Evolutionary conservation across 2,888 invertebrate genomes (phyloP).

Genomic region (Neuroscelio doddi): DNA sequence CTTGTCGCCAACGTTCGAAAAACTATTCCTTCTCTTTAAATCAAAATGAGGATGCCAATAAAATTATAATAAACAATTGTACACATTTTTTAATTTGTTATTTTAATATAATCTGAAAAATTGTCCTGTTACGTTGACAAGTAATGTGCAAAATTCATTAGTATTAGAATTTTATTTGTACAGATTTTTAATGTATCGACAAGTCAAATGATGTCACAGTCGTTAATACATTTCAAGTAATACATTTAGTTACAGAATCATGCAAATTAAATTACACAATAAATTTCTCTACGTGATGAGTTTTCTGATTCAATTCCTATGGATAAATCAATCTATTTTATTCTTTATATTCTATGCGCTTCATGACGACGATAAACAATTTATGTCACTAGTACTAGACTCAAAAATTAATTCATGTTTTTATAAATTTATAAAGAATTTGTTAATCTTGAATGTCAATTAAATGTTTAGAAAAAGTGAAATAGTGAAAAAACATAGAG

Average conservation of each 20-base stretch:
- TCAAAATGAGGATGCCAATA: too few relatives aligned
- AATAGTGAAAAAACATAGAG: too few relatives aligned
- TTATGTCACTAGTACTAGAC: too few relatives aligned
- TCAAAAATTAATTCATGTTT: too few relatives aligned
- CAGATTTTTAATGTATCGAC: background rate
- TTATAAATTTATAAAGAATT: too few relatives aligned
- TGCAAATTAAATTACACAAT: slow-evolving; percentile 15
- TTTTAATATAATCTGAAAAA: too few relatives aligned
- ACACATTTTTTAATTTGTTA: too few relatives aligned
- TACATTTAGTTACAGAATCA: slow-evolving; percentile 19
- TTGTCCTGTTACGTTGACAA: background rate
- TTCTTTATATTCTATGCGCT: slow-evolving; percentile 16
- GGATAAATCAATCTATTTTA: slow-evolving; percentile 10
- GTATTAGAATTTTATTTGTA: slow-evolving; percentile 5
- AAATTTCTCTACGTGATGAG: slow-evolving; percentile 5
- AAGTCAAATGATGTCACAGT: slow-evolving; percentile 19
- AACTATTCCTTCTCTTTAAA: too few relatives aligned
- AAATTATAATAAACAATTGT: too few relatives aligned
- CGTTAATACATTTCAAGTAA: slow-evolving; percentile 1
- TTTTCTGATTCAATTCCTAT: slow-evolving; percentile 12
- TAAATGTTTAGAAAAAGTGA: too few relatives aligned
- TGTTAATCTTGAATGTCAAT: too few relatives aligned
- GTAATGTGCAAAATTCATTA: background rate
- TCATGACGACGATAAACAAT: slow-evolving; percentile 2
- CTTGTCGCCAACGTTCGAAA: too few relatives aligned